phyloP scores from a whole-genome alignment of 1,140 invertebrate genomes.

The Gonioctena quinquepunctata region DNA sequence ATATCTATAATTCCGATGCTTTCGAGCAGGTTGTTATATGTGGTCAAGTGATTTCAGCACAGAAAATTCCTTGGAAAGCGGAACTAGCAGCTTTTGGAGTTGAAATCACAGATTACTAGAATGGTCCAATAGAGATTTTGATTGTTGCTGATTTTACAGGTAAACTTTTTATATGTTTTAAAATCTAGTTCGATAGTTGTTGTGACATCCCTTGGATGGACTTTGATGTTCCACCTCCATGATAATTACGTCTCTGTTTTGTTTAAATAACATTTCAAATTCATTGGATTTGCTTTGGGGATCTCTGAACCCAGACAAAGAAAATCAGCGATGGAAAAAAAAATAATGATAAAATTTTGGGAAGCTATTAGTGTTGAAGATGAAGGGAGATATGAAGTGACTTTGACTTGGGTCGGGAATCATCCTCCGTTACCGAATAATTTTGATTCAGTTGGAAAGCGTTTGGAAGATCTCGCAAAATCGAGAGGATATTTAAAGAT shows the following conservation, averaged over 20 bases:
- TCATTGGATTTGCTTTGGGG: background rate
- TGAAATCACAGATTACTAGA: conserved; percentile 5
- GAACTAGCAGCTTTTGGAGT: conserved; percentile 10
- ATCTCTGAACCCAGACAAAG: background rate
- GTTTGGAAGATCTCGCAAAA: background rate
- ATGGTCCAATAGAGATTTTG: conserved; percentile 36
- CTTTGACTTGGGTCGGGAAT: conserved; percentile 12
- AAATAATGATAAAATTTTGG: conserved; percentile 10
- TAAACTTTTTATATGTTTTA: conserved; percentile 37
- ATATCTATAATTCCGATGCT: conserved; percentile 17
- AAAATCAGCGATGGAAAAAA: background rate
- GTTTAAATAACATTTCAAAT: background rate
- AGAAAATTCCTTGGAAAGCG: conserved; percentile 11
- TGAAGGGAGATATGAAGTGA: conserved; percentile 21
- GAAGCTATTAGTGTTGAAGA: conserved; percentile 1
- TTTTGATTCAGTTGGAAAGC: too few species aligned
- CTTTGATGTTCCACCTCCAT: background rate
- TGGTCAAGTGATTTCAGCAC: background rate
- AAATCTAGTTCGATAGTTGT: conserved; percentile 32
- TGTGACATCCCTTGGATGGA: conserved; percentile 18
- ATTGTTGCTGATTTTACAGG: conserved; percentile 47
- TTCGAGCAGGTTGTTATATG: conserved; percentile 18
- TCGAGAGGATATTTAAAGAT: background rate
- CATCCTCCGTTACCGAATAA: too few species aligned
- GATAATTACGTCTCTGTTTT: background rate